These are phyloP conservation scores for Drosophila monieri DNA, from an alignment of 2,888 invertebrate species.

Conservation along the genomic window DNA sequence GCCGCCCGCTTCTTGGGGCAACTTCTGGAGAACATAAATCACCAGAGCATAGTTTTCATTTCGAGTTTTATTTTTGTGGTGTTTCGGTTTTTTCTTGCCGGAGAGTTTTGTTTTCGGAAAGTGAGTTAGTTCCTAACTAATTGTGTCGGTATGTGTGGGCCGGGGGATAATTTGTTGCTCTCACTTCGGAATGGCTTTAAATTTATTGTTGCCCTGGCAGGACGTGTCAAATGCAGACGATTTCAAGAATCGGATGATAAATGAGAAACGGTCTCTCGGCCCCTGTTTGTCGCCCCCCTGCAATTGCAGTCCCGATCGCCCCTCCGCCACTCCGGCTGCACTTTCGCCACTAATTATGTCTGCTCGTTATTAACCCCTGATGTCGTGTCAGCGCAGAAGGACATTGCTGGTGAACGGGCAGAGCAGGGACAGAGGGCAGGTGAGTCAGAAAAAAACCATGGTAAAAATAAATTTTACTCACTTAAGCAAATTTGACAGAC, in stretches of 20 bases:
- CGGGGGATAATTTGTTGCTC: conserved; percentile 48
- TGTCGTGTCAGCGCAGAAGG: conserved; percentile 51
- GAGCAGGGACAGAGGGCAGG: neutral
- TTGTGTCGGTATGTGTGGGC: conserved; percentile 31
- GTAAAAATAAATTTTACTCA: conserved; percentile 68
- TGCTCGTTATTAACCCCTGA: conserved; percentile 63
- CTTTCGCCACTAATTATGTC: conserved; percentile 62
- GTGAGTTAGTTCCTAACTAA: conserved; percentile 43
- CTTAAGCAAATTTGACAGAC: conserved; percentile 68
- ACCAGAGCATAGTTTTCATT: conserved; percentile 55
- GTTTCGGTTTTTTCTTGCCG: conserved; percentile 14
- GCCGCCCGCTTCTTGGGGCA: conserved; percentile 28
- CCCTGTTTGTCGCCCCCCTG: neutral
- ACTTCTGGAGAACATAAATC: conserved; percentile 67
- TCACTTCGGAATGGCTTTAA: conserved; percentile 55
- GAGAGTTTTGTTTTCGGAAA: conserved; percentile 15
- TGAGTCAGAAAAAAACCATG: conserved; percentile 29
- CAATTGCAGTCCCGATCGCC: conserved; percentile 13
- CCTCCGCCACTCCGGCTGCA: conserved; percentile 9
- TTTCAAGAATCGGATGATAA: conserved; percentile 48
- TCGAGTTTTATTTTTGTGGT: conserved; percentile 37
- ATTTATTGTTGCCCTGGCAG: conserved; percentile 59
- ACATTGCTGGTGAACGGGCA: neutral
- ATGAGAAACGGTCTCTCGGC: conserved; percentile 29
- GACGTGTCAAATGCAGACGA: conserved; percentile 68